Base-by-base conservation (phyloP, 2,797 vertebrate species). In the Molothrus aeneus region DNA sequence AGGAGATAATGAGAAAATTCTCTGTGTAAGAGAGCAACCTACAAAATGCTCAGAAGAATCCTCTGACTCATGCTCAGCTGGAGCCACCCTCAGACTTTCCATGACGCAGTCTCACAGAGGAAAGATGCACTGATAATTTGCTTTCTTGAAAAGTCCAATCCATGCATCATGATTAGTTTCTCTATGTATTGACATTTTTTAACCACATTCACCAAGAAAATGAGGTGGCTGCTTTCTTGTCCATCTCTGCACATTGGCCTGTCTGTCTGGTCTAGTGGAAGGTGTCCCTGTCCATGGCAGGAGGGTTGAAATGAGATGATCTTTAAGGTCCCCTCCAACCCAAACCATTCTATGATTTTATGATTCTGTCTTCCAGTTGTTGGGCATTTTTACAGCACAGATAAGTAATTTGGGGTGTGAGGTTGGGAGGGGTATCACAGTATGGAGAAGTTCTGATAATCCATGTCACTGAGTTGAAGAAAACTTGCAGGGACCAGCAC, bases 81-180 rank as follows among this genome's bases (percentile, higher is more conserved):
- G 28, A 60, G 56, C 42, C 43, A 72, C 32, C 22, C 5, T 4
- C 68, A 91, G 77, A 45, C 51, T 59, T 32, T 22, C 29, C 80
- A 64, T 0, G 0, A n/a, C 1, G 3, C 19, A 75, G 59, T 59
- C 15, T 82, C n/a, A 21, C 3, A 70, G 36, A 36, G 20, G 56
- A 77, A 84, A 65, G 14, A 53, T 68, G 9, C 6, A 29, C 13
- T 32, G 28, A 48, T 28, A 32, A 36, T 32, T 66, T 63, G 17
- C 24, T 87, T 51, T 45, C 40, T 3, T 54, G 26, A 71, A 51
- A 78, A 86, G 20, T 34, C 45, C 38, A 47, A 51, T 47, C 31
- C 7, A 29, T 13, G 29, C 29, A 50, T 77, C 32, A 9, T 1
- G 1, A 45, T 77, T 43, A 73, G 11, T 65, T 72, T 77, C 31